Conservation (phyloP, 2,113 vertebrate species). For the Redunca redunca region DNA sequence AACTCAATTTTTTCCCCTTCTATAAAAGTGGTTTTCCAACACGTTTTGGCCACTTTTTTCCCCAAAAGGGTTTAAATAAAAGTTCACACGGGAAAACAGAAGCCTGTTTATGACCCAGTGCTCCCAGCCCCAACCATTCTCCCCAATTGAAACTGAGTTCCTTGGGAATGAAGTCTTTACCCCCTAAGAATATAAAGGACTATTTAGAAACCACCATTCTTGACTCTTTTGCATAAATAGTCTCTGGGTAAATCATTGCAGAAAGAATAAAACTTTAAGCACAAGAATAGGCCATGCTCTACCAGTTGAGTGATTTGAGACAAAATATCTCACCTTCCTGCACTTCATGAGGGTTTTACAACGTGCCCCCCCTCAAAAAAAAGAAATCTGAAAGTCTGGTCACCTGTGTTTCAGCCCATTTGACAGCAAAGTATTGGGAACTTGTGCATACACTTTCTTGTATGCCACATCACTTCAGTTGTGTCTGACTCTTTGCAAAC, state of each 20-base stretch:
- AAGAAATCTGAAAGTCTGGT: not conserved
- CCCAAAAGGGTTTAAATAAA: not conserved
- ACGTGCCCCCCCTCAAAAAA: not conserved
- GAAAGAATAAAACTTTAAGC: not conserved
- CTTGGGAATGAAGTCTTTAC: not conserved
- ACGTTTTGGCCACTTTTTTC: not conserved
- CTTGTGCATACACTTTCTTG: not conserved
- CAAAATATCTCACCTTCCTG: not conserved
- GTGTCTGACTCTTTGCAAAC: not conserved
- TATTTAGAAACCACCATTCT: not conserved
- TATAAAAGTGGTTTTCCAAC: not conserved
- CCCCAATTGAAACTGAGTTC: not conserved
- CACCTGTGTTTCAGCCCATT: not conserved
- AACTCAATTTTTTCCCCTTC: not conserved
- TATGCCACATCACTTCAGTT: not conserved
- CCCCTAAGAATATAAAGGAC: not conserved
- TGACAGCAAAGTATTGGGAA: not conserved
- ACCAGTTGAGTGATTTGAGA: not conserved
- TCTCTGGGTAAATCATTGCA: not conserved
- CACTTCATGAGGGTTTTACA: not conserved
- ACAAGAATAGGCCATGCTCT: not conserved
- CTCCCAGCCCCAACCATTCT: not conserved
- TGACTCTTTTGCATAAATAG: not conserved
- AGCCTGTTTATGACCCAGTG: not conserved
- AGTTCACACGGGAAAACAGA: not conserved